phyloP scores from a whole-genome alignment of 2,797 vertebrate species.

The Furcifer pardalis region DNA sequence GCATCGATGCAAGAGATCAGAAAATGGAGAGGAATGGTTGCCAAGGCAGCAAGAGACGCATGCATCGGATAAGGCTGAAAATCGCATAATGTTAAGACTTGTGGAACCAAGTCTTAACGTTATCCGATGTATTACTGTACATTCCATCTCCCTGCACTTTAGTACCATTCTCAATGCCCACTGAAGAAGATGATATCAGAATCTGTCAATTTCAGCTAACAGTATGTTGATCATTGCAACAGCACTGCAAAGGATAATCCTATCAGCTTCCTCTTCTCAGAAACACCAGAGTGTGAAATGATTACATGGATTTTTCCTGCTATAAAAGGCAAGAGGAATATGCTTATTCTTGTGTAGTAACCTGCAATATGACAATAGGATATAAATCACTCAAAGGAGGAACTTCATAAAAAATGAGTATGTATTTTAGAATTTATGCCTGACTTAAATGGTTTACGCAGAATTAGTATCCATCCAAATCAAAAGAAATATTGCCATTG shows the following conservation, averaged over 20 bases:
- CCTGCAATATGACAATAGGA: not conserved
- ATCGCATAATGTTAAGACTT: no score
- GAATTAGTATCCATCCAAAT: not conserved
- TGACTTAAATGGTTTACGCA: slow-evolving; percentile 28
- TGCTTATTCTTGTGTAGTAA: slow-evolving; percentile 5
- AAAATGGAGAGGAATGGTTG: no score
- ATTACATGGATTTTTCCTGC: not conserved
- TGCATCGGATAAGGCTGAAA: no score
- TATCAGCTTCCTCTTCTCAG: not conserved
- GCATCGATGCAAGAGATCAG: no score
- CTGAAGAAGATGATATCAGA: not conserved
- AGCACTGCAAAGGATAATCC: not conserved
- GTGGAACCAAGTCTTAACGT: no score
- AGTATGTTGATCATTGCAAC: not conserved
- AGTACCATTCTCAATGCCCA: not conserved
- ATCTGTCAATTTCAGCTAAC: not conserved
- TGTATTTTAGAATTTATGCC: not conserved
- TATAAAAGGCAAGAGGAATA: not conserved
- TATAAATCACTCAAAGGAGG: not conserved
- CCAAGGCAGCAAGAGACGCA: no score
- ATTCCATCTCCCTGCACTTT: not conserved
- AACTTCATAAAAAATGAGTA: not conserved
- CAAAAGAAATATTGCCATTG: slow-evolving; percentile 5
- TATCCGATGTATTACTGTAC: no score
- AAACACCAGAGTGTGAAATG: slow-evolving; percentile 5